These are phyloP conservation scores for Salminus brasiliensis DNA, from an alignment of 2,113 vertebrate species.

Conservation along the genomic window DNA sequence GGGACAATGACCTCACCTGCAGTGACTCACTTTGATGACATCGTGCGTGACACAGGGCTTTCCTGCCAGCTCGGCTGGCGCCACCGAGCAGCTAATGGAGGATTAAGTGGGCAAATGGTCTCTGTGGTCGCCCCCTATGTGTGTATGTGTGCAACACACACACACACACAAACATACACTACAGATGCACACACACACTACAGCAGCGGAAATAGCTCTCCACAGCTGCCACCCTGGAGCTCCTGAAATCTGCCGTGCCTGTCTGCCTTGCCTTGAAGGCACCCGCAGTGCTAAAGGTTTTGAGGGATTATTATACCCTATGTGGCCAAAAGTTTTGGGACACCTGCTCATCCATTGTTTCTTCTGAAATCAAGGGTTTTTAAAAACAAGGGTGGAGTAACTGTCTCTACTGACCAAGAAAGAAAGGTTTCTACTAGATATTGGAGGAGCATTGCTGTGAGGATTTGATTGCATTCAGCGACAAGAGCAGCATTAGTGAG, in stretches of 20 bases:
- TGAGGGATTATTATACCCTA: no score
- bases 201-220: background rate
- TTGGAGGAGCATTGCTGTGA: no score
- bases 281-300: no score
- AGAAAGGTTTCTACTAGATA: no score
- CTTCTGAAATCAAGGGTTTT: no score
- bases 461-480: no score
- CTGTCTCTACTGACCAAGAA: no score
- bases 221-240: background rate
- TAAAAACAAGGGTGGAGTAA: no score
- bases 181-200: constrained; percentile 1
- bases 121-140: background rate
- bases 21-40: constrained; percentile 50
- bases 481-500: no score
- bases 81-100: constrained; percentile 53
- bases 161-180: background rate
- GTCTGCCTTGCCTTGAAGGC: background rate
- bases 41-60: constrained; percentile 45
- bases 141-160: background rate
- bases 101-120: constrained; percentile 43
- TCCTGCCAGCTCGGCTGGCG: constrained; percentile 48
- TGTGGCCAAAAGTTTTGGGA: no score
- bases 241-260: background rate
- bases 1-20: constrained; percentile 48
- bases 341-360: no score